Percentiles rank a stretch among this genome's conserved stretches.
phyloP scores from a whole-genome alignment of 1,140 invertebrate species.

The Leptestheria dahalacensis region DNA sequence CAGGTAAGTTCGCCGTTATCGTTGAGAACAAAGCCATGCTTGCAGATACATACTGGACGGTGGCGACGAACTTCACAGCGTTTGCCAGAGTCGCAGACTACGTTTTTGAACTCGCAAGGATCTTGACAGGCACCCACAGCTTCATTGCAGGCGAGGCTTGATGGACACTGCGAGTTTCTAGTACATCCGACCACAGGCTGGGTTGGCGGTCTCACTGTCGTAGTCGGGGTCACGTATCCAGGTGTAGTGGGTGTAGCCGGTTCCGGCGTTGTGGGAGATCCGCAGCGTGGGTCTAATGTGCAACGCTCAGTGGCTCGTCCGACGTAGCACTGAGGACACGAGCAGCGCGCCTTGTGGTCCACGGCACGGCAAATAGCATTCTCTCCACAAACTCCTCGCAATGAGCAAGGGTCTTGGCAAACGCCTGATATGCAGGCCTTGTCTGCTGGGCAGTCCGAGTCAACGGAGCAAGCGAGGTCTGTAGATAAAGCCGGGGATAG shows the following conservation, averaged over 20 bases:
- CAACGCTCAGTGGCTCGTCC: constrained; percentile 62
- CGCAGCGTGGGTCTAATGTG: constrained; percentile 55
- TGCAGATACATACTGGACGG: constrained; percentile 69
- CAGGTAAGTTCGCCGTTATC: constrained; percentile 67
- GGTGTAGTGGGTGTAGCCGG: constrained; percentile 15
- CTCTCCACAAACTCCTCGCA: constrained; percentile 69
- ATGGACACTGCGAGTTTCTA: constrained; percentile 53
- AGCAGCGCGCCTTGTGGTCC: constrained; percentile 63
- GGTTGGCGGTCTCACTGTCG: constrained; percentile 6
- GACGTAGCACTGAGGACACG: constrained; percentile 70
- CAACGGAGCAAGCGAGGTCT: constrained; percentile 77
- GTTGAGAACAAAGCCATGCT: constrained; percentile 68
- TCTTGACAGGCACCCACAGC: constrained; percentile 54
- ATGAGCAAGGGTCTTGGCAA: constrained; percentile 75
- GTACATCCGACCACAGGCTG: constrained; percentile 33
- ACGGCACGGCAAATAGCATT: constrained; percentile 74
- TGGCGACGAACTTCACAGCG: constrained; percentile 75
- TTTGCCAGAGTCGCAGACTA: constrained; percentile 56
- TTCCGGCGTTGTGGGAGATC: constrained; percentile 17
- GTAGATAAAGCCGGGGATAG: constrained; percentile 24
- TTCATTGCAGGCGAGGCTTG: constrained; percentile 50
- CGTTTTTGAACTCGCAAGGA: constrained; percentile 41
- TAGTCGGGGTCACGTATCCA: constrained; percentile 16
- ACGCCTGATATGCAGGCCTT: constrained; percentile 69
- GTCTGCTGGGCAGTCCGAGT: constrained; percentile 76